Percentiles rank a stretch among this genome's conserved stretches.
These are phyloP conservation scores for Pyxicephalus adspersus DNA, from an alignment of 2,113 vertebrate species.

Conservation along the genomic window DNA sequence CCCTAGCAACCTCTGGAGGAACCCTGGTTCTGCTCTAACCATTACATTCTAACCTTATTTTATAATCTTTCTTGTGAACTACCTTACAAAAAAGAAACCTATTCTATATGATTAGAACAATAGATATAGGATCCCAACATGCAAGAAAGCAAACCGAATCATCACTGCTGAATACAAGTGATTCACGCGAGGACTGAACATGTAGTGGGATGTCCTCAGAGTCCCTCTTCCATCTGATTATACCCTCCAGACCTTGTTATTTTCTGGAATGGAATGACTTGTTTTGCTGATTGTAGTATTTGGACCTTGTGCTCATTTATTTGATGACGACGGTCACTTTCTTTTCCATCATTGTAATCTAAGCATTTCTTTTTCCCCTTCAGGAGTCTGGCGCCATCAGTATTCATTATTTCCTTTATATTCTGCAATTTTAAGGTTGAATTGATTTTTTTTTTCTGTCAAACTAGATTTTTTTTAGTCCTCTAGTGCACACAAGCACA, in stretches of 20 bases:
- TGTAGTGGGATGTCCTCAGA: too few relatives aligned
- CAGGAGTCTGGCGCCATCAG: neutral
- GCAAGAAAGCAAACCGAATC: too few relatives aligned
- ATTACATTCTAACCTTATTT: too few relatives aligned
- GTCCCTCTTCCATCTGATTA: too few relatives aligned
- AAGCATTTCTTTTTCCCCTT: neutral
- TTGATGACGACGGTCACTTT: neutral
- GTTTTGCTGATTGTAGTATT: neutral
- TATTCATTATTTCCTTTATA: neutral
- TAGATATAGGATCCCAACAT: too few relatives aligned
- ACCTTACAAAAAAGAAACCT: too few relatives aligned
- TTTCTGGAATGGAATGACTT: neutral
- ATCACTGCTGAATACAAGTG: too few relatives aligned
- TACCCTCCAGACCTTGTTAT: neutral
- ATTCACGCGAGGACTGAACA: too few relatives aligned
- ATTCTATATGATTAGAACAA: too few relatives aligned
- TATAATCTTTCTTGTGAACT: too few relatives aligned
- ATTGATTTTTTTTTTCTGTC: neutral
- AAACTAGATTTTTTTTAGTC: neutral
- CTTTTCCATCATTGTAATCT: neutral
- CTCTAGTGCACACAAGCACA: accelerated
- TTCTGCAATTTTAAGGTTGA: neutral
- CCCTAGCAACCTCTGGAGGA: too few relatives aligned
- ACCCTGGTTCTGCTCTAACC: too few relatives aligned
- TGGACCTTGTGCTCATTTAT: neutral